Conservation (phyloP, 2,113 vertebrate genomes). For the Hipposideros armiger region DNA sequence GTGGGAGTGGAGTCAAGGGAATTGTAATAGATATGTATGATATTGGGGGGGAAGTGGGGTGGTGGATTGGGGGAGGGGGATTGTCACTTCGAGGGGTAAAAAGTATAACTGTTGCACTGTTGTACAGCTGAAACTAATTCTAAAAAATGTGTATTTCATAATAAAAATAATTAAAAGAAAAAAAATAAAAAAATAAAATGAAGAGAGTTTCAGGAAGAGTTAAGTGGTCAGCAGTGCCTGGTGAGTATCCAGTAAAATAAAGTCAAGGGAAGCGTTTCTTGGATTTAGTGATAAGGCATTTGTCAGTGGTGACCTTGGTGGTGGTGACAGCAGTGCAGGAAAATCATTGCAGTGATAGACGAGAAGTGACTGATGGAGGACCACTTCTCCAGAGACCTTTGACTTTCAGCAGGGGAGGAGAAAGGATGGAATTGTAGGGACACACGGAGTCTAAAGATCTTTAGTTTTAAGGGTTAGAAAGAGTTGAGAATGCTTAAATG, state of each 20-base stretch:
- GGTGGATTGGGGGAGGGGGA: no score
- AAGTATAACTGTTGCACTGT: no score
- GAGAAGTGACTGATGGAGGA: neutral
- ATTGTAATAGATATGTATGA: no score
- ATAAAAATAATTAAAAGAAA: no score
- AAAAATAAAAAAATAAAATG: neutral
- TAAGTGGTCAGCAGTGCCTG: neutral
- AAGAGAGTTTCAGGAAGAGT: neutral
- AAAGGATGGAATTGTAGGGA: neutral
- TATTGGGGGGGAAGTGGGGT: no score
- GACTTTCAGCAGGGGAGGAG: neutral
- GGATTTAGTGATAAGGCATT: neutral
- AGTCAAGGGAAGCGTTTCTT: neutral
- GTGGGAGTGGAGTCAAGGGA: no score
- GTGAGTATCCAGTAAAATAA: neutral
- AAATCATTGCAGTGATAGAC: neutral
- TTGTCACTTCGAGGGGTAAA: no score
- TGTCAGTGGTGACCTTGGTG: neutral
- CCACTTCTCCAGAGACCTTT: neutral
- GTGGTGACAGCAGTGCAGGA: neutral
- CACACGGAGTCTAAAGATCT: neutral
- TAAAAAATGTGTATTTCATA: no score
- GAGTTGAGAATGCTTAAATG: neutral
- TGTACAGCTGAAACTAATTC: no score
- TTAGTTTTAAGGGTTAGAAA: neutral